phyloP scores from a whole-genome alignment of 2,888 invertebrate species.

The Drosophila histrio region DNA sequence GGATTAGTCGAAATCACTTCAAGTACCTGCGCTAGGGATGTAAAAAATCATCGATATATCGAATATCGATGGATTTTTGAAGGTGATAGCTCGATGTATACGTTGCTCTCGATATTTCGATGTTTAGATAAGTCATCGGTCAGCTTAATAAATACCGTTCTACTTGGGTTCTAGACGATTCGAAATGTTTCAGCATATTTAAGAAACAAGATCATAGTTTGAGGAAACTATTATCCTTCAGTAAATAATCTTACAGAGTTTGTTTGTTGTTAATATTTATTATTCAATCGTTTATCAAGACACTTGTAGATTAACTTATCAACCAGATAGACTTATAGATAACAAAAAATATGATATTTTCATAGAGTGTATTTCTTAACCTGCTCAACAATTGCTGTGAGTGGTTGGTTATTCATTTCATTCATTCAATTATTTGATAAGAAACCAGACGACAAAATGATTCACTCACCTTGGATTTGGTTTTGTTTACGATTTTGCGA shows the following conservation, averaged over 20 bases:
- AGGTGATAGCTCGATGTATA: no score
- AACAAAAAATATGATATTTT: background rate
- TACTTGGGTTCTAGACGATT: background rate
- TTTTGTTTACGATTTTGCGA: slow-evolving; percentile 61
- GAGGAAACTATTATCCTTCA: background rate
- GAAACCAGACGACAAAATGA: background rate
- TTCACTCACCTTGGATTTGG: slow-evolving; percentile 64
- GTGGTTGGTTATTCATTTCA: slow-evolving; percentile 4
- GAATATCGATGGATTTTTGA: no score
- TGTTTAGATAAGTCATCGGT: no score
- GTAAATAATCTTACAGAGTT: background rate
- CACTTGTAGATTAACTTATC: background rate
- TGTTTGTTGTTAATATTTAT: background rate
- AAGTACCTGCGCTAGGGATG: slow-evolving; percentile 13
- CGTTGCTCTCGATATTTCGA: no score
- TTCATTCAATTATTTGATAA: slow-evolving; percentile 37
- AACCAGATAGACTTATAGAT: background rate
- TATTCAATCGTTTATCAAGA: background rate
- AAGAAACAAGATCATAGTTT: background rate
- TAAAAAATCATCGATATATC: no score
- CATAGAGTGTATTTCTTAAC: slow-evolving; percentile 27
- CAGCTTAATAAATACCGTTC: no score
- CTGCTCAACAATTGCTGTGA: slow-evolving; percentile 38
- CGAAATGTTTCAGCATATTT: background rate
- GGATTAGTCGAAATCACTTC: slow-evolving; percentile 22